These are phyloP conservation scores for Acrossocheilus wenchowensis DNA, from an alignment of 2,797 vertebrate genomes.

Conservation along the genomic window DNA sequence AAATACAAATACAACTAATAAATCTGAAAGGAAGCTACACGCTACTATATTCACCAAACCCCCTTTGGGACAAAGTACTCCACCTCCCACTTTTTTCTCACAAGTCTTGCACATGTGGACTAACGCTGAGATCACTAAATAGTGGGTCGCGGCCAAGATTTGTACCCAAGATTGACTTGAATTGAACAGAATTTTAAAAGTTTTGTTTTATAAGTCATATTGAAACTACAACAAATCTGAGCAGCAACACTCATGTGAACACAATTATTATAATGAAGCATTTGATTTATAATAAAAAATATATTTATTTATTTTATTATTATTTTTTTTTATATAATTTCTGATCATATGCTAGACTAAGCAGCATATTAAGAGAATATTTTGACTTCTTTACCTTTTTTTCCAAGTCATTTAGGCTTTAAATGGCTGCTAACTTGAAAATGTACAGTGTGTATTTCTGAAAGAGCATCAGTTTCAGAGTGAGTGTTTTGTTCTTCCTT, in stretches of 20 bases:
- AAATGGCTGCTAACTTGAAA: background rate
- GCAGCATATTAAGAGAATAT: too few relatives aligned
- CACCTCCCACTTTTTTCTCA: conserved; percentile 4
- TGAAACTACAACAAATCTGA: background rate
- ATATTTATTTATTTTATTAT: too few relatives aligned
- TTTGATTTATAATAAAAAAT: background rate
- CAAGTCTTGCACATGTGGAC: conserved; percentile 22
- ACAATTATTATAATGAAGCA: background rate
- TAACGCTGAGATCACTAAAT: conserved; percentile 31
- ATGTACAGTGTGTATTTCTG: background rate
- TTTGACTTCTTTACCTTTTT: background rate
- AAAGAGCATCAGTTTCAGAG: background rate
- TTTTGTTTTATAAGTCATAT: background rate
- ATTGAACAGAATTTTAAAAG: background rate
- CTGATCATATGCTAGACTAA: background rate
- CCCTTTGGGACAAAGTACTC: conserved; percentile 25
- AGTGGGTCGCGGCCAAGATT: background rate
- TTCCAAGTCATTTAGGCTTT: background rate
- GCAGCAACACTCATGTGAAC: background rate
- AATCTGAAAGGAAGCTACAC: conserved; percentile 66
- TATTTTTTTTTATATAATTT: background rate
- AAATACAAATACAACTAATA: conserved; percentile 70
- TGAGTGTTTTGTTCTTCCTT: background rate
- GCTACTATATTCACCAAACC: conserved; percentile 51
- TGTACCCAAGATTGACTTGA: conserved; percentile 11